phyloP scores from a whole-genome alignment of 2,888 invertebrate species.

The Synanthedon tipuliformis region DNA sequence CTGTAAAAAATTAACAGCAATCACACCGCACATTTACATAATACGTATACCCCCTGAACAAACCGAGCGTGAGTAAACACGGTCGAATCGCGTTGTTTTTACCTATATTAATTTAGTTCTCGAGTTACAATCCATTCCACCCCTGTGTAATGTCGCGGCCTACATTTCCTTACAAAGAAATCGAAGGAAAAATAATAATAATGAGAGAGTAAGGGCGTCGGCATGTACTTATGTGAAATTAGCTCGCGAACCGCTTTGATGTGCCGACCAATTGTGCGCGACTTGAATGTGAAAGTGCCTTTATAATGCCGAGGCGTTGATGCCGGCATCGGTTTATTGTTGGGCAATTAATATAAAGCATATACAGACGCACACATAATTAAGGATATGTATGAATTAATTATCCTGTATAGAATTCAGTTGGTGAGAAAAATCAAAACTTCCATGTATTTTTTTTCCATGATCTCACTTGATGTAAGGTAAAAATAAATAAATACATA shows the following conservation, averaged over 20 bases:
- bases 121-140: slow-evolving; percentile 52
- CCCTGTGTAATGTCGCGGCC: slow-evolving; percentile 43
- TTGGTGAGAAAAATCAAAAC: too few relatives aligned
- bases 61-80: slow-evolving; percentile 53
- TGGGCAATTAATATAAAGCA: slow-evolving; percentile 19
- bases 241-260: slow-evolving; percentile 61
- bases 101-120: slow-evolving; percentile 64
- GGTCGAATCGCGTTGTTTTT: slow-evolving; percentile 54
- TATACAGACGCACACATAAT: neutral
- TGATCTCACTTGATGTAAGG: too few relatives aligned
- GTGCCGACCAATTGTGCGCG: slow-evolving; percentile 55
- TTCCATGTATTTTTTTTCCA: too few relatives aligned
- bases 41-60: slow-evolving; percentile 51
- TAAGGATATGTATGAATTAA: slow-evolving; percentile 6
- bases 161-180: slow-evolving; percentile 55
- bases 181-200: slow-evolving; percentile 58
- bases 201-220: slow-evolving; percentile 52
- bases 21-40: slow-evolving; percentile 59
- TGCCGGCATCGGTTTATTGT: slow-evolving; percentile 23
- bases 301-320: slow-evolving; percentile 51
- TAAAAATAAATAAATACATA: too few relatives aligned
- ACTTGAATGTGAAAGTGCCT: slow-evolving; percentile 48
- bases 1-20: slow-evolving; percentile 43
- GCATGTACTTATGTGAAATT: slow-evolving; percentile 65
- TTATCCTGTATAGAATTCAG: too few relatives aligned